Conservation (phyloP, 2,888 invertebrate genomes). For the Bimastos eiseni region DNA sequence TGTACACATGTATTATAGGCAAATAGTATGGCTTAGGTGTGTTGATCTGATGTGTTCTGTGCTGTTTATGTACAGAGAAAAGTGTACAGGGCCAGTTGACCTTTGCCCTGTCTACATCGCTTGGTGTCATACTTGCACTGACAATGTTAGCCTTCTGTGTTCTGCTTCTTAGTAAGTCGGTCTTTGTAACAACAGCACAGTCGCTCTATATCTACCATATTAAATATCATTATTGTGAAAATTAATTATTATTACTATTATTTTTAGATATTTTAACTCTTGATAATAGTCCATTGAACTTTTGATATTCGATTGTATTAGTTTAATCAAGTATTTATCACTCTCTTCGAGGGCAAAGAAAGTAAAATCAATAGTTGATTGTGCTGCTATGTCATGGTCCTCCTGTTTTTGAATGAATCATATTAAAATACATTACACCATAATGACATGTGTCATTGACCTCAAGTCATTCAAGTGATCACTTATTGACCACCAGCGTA, state of each 20-base stretch:
- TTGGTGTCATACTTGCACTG: slow-evolving; percentile 29
- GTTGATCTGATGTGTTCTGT: not conserved
- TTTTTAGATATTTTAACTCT: not conserved
- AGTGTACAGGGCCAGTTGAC: slow-evolving; percentile 31
- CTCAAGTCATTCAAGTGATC: too few species aligned
- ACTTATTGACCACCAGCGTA: not conserved
- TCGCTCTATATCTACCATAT: not conserved
- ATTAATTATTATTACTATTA: not conserved
- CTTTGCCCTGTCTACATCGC: slow-evolving; percentile 31
- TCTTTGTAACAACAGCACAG: not conserved
- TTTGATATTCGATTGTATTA: too few species aligned
- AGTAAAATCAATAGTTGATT: too few species aligned
- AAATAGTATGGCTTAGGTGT: not conserved
- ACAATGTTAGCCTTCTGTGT: not conserved
- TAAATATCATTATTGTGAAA: too few species aligned
- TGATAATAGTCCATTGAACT: too few species aligned
- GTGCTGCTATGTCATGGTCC: not conserved
- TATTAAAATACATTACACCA: too few species aligned
- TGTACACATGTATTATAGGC: not conserved
- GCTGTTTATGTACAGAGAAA: not conserved
- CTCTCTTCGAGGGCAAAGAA: not conserved
- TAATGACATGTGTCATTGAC: too few species aligned
- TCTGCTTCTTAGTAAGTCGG: slow-evolving; percentile 9
- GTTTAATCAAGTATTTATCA: not conserved
- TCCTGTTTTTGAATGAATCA: too few species aligned